Conservation (phyloP, 30 jellyfish, hydroid and myxozoan species). For the Calvadosia cruxmelitensis region DNA sequence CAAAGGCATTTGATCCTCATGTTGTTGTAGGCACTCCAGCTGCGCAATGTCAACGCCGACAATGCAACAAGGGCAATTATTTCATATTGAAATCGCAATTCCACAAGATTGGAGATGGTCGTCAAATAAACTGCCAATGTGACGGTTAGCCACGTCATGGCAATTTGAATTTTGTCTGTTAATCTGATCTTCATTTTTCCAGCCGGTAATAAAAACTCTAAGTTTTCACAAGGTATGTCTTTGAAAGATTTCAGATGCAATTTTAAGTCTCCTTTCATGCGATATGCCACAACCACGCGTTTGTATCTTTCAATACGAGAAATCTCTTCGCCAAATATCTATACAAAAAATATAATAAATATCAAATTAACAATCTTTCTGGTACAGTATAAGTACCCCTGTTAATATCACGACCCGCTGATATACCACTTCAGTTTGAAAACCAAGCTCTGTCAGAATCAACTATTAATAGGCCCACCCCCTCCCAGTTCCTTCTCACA, state of each 20-base stretch:
- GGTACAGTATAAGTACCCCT: no score
- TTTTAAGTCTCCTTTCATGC: conserved; percentile 11
- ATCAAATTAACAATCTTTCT: conserved; percentile 8
- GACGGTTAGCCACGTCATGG: conserved; percentile 10
- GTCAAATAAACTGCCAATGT: conserved; percentile 16
- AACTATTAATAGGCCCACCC: no score
- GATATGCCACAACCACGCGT: conserved; percentile 45
- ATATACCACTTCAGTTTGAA: no score
- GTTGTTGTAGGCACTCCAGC: conserved; percentile 20
- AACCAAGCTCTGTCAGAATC: no score
- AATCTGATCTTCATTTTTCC: conserved; percentile 43
- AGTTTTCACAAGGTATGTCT: conserved; percentile 63
- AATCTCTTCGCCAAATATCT: conserved; percentile 38
- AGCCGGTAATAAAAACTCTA: conserved; percentile 50
- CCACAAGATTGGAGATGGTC: conserved; percentile 22
- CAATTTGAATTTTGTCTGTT: conserved; percentile 37
- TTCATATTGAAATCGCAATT: conserved; percentile 19
- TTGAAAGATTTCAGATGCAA: conserved; percentile 40
- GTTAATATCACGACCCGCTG: no score
- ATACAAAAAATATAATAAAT: background rate
- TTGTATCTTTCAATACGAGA: conserved; percentile 45
- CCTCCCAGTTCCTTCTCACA: no score
- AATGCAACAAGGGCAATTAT: conserved; percentile 8
- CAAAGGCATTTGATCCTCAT: conserved; percentile 25
- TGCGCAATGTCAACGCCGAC: conserved; percentile 16